Percentiles rank a stretch among this genome's conserved stretches.
Conservation (phyloP, 2,888 invertebrate genomes). For the Buathra laborator region DNA sequence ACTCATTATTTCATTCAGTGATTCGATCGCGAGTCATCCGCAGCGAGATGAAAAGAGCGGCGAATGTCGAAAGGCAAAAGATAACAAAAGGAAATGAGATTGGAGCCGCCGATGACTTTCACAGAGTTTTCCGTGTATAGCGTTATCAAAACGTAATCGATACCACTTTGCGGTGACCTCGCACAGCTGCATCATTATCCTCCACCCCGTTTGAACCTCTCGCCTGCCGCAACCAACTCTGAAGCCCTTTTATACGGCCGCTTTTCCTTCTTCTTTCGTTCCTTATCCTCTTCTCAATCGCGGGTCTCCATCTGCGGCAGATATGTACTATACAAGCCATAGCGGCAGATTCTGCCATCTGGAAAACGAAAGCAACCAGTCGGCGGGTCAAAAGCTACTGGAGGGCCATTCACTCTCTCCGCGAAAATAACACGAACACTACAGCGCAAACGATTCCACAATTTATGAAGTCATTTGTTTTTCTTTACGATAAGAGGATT, state of each 20-base stretch:
- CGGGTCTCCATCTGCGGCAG: background rate
- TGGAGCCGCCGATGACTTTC: background rate
- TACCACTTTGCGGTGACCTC: background rate
- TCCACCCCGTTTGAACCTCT: background rate
- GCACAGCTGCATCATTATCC: background rate
- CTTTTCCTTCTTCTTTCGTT: background rate
- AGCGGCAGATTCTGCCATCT: too few relatives aligned
- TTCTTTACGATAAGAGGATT: too few relatives aligned
- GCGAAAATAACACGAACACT: too few relatives aligned
- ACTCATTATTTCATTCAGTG: background rate
- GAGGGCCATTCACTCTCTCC: too few relatives aligned
- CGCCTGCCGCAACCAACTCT: background rate
- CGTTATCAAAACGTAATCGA: background rate
- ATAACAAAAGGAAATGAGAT: background rate
- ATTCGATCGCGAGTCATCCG: background rate
- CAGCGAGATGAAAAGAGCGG: background rate
- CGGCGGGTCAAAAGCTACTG: too few relatives aligned
- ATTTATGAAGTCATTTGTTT: too few relatives aligned
- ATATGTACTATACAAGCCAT: too few relatives aligned
- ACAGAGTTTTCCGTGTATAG: background rate
- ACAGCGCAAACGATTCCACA: too few relatives aligned
- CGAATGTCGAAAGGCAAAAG: background rate
- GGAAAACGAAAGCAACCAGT: too few relatives aligned
- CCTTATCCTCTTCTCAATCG: background rate
- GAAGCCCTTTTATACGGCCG: background rate